Conservation (phyloP, 2,113 vertebrate genomes). For the Parus major region DNA sequence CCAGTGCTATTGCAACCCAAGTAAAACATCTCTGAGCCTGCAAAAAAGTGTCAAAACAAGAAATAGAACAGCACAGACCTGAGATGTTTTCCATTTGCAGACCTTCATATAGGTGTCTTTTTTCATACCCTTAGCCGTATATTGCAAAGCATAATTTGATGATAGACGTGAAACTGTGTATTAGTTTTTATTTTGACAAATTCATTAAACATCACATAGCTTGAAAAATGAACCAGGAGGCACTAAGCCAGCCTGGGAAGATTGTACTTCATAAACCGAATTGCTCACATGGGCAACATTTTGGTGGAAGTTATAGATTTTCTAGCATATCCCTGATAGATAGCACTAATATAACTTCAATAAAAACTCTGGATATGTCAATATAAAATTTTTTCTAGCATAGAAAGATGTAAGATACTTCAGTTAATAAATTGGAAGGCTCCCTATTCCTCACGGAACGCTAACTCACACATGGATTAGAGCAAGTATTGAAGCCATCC, state of each 20-base stretch:
- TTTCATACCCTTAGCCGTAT: constrained; percentile 72
- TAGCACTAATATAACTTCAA: constrained; percentile 98
- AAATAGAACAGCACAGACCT: constrained; percentile 46
- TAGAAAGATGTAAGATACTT: constrained; percentile 76
- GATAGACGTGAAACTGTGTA: constrained; percentile 82
- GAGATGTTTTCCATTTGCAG: constrained; percentile 68
- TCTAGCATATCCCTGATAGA: constrained; percentile 95
- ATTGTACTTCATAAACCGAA: constrained; percentile 95
- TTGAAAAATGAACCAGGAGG: constrained; percentile 90
- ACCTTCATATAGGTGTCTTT: constrained; percentile 71
- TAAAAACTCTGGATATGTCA: constrained; percentile 93
- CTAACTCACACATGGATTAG: constrained; percentile 77
- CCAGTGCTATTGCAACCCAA: constrained; percentile 62
- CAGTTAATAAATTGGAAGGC: constrained; percentile 80
- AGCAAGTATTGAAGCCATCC: constrained; percentile 68
- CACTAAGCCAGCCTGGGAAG: constrained; percentile 81
- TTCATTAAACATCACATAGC: constrained; percentile 89
- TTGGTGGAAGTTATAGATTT: constrained; percentile 96
- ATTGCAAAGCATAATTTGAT: constrained; percentile 82
- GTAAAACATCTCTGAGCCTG: constrained; percentile 42
- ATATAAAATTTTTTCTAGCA: constrained; percentile 83
- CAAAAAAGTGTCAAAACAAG: constrained; percentile 49
- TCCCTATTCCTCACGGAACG: constrained; percentile 73
- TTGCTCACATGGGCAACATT: constrained; percentile 90
- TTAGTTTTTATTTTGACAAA: constrained; percentile 92